phyloP scores from a whole-genome alignment of 2,113 vertebrate species.

The Equus przewalskii region DNA sequence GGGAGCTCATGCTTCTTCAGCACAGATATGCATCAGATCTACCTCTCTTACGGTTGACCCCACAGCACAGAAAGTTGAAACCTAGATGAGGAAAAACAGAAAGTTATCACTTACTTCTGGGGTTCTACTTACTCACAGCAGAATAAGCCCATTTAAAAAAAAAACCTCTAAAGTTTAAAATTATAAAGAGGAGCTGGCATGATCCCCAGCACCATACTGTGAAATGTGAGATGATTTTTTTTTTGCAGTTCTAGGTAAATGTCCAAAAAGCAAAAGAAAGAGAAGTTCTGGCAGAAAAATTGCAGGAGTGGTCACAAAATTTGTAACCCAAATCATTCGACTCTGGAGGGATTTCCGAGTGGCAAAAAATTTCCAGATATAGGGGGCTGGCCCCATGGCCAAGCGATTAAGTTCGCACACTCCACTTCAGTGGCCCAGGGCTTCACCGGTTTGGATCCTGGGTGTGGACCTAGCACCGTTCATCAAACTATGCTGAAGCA shows the following conservation, averaged over 20 bases:
- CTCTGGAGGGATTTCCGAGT: background rate
- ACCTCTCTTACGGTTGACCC: constrained; percentile 84
- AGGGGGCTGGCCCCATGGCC: background rate
- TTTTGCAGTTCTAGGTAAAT: constrained; percentile 22
- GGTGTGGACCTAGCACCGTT: too few species aligned
- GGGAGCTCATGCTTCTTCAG: constrained; percentile 78
- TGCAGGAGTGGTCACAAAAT: constrained; percentile 30
- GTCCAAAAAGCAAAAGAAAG: background rate
- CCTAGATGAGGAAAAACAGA: constrained; percentile 82
- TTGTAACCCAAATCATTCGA: constrained; percentile 41
- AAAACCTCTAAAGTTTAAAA: constrained; percentile 21
- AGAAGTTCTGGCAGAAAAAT: constrained; percentile 18
- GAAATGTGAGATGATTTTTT: constrained; percentile 13
- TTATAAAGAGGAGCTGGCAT: background rate
- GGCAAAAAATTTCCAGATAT: background rate
- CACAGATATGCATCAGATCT: constrained; percentile 69
- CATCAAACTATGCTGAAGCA: too few species aligned
- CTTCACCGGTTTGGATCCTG: too few species aligned
- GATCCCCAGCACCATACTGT: background rate
- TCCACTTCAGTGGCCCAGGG: too few species aligned
- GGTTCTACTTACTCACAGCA: constrained; percentile 53
- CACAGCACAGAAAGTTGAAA: constrained; percentile 87
- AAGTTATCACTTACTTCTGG: constrained; percentile 63
- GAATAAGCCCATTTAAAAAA: background rate
- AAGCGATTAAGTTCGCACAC: too few species aligned